Base-by-base conservation (phyloP, 2,888 invertebrate genomes). In the Himalopsyche anomala region DNA sequence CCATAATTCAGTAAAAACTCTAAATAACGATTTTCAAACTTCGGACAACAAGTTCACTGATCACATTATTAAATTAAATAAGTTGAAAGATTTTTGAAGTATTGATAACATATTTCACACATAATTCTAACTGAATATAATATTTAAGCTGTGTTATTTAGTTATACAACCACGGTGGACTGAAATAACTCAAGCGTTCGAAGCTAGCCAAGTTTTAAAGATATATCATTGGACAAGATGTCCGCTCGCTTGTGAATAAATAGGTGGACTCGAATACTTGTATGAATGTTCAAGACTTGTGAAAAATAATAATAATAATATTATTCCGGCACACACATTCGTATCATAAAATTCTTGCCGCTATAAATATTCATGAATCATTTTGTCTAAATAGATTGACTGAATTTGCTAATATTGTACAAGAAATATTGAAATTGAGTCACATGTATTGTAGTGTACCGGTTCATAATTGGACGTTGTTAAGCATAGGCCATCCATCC, bases 141-240 rank as follows among this genome's bases (percentile, higher is more conserved):
- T 36, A 74, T 74, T 28, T 12, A 74, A 74, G 74, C 38, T 36
- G 74, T 38, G 74, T 74, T 28, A 74, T 74, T 74, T 3, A 36
- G 74, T 74, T 74, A 74, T 74, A 74, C 74, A 74, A 74, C 36
- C 36, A 12, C 74, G 36, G 74, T 15, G 36, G 74, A 74, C 74
- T 74, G 74, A 74, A 74, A 74, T 74, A 74, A 74, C 74, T 74
- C 74, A 28, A 36, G 38, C 36, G 38, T 36, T 38, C 74, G 74
- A 4, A 36, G 74, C 74, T 28, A 38, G 74, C 74, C 74, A 74
- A 74, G 38, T 74, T 74, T 74, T 15, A 15, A 36, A 74, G 74
- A 74, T 74, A 74, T 74, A 74, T 74, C 74, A 74, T 74, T 74
- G 74, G 74, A 28, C 28, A 74, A 74, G 38, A 74, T 36, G 69